Evolutionary conservation across 1,140 invertebrate genomes (phyloP).

Genomic region (Amphibalanus amphitrite): DNA sequence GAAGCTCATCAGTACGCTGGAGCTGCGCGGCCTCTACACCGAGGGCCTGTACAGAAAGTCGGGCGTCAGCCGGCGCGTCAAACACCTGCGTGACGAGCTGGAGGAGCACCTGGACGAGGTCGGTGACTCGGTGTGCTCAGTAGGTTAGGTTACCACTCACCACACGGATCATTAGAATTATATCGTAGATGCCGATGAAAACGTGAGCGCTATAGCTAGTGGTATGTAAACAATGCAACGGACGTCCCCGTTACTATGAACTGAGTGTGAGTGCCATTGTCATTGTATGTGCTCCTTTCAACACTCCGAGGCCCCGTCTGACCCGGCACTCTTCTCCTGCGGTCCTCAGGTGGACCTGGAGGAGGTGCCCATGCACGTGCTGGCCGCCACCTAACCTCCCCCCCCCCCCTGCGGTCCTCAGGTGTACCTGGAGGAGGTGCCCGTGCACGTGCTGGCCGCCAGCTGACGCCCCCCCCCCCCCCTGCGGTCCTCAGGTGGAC

Average conservation of each 20-base stretch:
- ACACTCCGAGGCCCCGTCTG: too few species aligned
- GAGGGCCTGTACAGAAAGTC: slow-evolving; percentile 88
- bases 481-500: slow-evolving; percentile 13
- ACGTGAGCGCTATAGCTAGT: too few species aligned
- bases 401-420: not conserved
- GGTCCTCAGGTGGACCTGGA: slow-evolving; percentile 23
- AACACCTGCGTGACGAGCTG: slow-evolving; percentile 25
- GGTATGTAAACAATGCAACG: too few species aligned
- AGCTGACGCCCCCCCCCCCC: slow-evolving; percentile 29
- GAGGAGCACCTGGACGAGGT: slow-evolving; percentile 16
- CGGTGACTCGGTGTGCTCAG: too few species aligned
- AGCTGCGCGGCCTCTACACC: slow-evolving; percentile 75
- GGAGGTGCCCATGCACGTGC: slow-evolving; percentile 72
- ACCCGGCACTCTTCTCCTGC: too few species aligned
- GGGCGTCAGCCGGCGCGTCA: slow-evolving; percentile 41
- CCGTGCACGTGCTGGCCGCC: slow-evolving; percentile 66
- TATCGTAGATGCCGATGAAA: too few species aligned
- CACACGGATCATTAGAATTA: too few species aligned
- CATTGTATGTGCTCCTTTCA: too few species aligned
- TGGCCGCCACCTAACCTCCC: slow-evolving; percentile 41
- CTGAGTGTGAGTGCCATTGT: too few species aligned
- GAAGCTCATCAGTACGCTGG: slow-evolving; percentile 69
- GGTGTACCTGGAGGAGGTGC: slow-evolving; percentile 32
- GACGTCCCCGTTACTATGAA: too few species aligned
- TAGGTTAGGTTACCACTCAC: too few species aligned